Conservation (phyloP, 2,888 invertebrate genomes). For the Pseudococcus longispinus region DNA sequence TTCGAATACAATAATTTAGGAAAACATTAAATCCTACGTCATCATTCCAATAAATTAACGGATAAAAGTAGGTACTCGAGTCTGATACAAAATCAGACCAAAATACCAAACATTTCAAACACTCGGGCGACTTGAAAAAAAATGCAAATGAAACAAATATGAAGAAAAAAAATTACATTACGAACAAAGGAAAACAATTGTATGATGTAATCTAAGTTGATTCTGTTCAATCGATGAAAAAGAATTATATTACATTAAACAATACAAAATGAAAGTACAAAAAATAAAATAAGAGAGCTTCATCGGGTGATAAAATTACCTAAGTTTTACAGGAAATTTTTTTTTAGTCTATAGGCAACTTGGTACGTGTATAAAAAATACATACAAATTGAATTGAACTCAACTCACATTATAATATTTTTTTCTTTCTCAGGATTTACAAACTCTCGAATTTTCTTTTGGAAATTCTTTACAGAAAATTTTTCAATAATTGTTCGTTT, state of each 20-base stretch:
- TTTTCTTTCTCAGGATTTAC: background rate
- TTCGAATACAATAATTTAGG: background rate
- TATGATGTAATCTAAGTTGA: background rate
- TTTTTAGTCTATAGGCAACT: background rate
- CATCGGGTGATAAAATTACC: background rate
- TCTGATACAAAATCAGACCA: background rate
- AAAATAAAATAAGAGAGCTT: conserved; percentile 37
- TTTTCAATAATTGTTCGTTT: background rate
- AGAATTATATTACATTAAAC: background rate
- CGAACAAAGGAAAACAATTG: background rate
- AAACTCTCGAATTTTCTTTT: background rate
- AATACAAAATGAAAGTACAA: conserved; percentile 29
- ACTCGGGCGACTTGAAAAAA: background rate
- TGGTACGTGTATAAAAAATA: background rate
- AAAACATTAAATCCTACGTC: background rate
- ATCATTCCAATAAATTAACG: background rate
- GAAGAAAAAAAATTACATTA: background rate
- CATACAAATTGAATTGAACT: background rate
- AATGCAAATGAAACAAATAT: background rate
- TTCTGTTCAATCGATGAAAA: background rate
- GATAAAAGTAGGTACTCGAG: background rate
- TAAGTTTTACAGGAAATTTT: background rate
- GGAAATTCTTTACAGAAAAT: background rate
- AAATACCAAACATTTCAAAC: background rate
- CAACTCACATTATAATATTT: background rate